These are phyloP conservation scores for Drosophila obscura DNA, from an alignment of 1,140 invertebrate genomes.

Conservation along the genomic window DNA sequence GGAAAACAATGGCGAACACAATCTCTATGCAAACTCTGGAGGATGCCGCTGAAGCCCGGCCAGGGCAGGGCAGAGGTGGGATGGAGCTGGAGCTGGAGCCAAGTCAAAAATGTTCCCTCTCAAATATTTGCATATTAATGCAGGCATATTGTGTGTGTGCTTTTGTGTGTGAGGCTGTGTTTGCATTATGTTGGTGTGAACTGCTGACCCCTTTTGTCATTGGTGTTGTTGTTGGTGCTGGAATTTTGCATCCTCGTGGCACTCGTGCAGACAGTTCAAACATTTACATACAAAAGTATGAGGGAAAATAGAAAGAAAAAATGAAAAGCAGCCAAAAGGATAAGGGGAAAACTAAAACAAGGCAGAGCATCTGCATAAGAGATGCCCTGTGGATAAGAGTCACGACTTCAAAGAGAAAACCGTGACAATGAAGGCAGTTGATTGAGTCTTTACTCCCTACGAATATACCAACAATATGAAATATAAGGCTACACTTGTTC, in stretches of 20 bases:
- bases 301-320: constrained; percentile 27
- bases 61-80: constrained; percentile 4
- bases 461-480: no score
- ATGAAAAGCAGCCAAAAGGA: constrained; percentile 21
- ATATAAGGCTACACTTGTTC: no score
- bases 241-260: constrained; percentile 57
- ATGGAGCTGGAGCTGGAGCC: constrained; percentile 10
- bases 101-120: constrained; percentile 58
- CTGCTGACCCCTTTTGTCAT: constrained; percentile 60
- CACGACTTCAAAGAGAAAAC: constrained; percentile 11
- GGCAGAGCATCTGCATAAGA: constrained; percentile 49
- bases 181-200: constrained; percentile 52
- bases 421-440: constrained; percentile 20
- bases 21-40: constrained; percentile 15
- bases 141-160: constrained; percentile 48
- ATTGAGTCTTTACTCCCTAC: background rate
- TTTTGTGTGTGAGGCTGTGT: constrained; percentile 18
- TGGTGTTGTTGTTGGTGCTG: constrained; percentile 42
- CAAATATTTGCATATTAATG: constrained; percentile 79
- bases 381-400: constrained; percentile 30
- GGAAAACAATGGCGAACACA: constrained; percentile 17
- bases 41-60: background rate
- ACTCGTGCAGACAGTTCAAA: constrained; percentile 78
- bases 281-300: constrained; percentile 68
- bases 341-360: constrained; percentile 13